These are phyloP conservation scores for Thomomys bottae DNA, from an alignment of 2,113 vertebrate species.

Conservation along the genomic window DNA sequence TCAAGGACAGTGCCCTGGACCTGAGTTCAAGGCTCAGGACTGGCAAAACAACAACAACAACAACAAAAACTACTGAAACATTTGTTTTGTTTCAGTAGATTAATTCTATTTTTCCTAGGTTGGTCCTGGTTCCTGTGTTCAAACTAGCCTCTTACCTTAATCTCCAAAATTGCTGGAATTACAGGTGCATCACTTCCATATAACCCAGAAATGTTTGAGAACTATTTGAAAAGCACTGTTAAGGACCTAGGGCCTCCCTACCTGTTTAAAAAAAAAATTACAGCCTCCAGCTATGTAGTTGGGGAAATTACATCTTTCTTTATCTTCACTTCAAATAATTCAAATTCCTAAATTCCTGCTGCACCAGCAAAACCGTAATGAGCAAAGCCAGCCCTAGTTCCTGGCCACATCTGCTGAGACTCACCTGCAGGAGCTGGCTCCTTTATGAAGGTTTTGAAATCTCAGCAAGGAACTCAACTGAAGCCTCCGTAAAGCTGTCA, in stretches of 20 bases:
- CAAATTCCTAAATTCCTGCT: constrained; percentile 20
- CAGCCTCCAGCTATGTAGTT: constrained; percentile 44
- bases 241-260: neutral
- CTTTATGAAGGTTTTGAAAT: neutral
- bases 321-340: constrained; percentile 50
- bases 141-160: neutral
- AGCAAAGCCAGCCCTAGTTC: neutral
- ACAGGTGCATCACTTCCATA: neutral
- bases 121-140: neutral
- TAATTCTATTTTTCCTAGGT: neutral
- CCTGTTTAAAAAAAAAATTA: neutral
- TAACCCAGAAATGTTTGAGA: neutral
- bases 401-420: neutral
- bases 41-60: no score
- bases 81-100: neutral
- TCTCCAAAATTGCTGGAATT: neutral
- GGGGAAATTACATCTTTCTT: constrained; percentile 49
- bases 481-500: neutral
- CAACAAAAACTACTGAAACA: no score
- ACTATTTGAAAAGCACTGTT: neutral
- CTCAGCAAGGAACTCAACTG: neutral
- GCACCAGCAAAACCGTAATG: neutral
- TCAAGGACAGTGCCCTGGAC: no score
- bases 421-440: neutral
- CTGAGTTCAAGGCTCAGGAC: no score